Conservation (phyloP, 2,888 invertebrate species). For the Eulithis prunata region DNA sequence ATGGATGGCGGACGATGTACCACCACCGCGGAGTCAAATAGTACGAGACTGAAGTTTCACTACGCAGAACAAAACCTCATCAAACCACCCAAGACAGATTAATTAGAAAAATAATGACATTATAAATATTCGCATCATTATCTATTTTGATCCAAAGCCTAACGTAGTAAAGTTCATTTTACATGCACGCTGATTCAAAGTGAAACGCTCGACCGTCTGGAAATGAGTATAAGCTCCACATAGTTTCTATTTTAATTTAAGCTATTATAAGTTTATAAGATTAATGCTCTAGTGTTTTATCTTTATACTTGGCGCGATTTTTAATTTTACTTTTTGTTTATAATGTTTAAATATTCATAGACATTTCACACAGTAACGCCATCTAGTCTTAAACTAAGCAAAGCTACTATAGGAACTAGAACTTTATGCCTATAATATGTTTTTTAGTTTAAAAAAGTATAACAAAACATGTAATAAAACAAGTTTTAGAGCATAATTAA, state of each 20-base stretch:
- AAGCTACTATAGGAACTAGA: too few relatives aligned
- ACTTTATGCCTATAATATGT: too few relatives aligned
- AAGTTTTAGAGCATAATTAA: too few relatives aligned
- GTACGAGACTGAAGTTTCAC: conserved; percentile 32
- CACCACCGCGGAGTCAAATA: conserved; percentile 18
- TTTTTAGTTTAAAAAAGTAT: too few relatives aligned
- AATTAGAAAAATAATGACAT: not conserved
- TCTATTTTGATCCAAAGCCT: not conserved
- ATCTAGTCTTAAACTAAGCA: too few relatives aligned
- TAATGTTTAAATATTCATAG: too few relatives aligned
- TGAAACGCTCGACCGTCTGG: not conserved
- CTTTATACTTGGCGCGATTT: conserved; percentile 20
- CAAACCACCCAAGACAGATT: not conserved
- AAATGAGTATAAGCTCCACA: conserved; percentile 66
- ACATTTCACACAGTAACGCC: too few relatives aligned
- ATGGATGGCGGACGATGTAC: conserved; percentile 68
- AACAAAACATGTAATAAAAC: too few relatives aligned
- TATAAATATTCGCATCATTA: not conserved
- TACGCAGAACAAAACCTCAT: not conserved
- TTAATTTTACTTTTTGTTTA: not conserved
- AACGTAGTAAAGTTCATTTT: conserved; percentile 4
- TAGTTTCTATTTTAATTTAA: conserved; percentile 50
- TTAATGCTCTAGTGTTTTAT: conserved; percentile 28
- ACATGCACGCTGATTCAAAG: not conserved
- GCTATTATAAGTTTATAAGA: conserved; percentile 42